A percentile compares a stretch with the other conserved stretches of the same genome.
These are phyloP conservation scores for Dicyrtomina minuta DNA, from an alignment of 2,888 invertebrate genomes.

Conservation along the genomic window DNA sequence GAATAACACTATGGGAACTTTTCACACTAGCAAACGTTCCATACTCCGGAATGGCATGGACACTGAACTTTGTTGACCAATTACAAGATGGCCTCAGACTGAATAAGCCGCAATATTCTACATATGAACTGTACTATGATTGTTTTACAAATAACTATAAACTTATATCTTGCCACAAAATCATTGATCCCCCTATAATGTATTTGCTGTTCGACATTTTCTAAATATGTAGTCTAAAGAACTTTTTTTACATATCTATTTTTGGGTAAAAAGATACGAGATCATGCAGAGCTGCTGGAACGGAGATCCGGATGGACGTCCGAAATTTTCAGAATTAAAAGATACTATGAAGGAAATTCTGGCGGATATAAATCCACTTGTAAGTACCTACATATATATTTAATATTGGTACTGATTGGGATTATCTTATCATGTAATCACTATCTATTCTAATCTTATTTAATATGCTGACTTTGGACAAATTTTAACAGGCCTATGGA, in stretches of 20 bases:
- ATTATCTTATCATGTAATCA: too few relatives aligned
- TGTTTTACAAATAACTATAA: neutral
- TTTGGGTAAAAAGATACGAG: conserved; percentile 13
- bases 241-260: neutral
- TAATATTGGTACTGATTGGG: too few relatives aligned
- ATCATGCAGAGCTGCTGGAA: conserved; percentile 26
- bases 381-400: conserved; percentile 12
- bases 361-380: neutral
- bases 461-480: too few relatives aligned
- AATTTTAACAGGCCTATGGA: too few relatives aligned
- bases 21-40: conserved; percentile 19
- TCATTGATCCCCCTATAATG: neutral
- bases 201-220: neutral
- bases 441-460: too few relatives aligned
- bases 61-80: conserved; percentile 4
- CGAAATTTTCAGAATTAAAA: conserved; percentile 15
- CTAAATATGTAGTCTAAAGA: neutral
- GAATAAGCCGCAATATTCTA: conserved; percentile 5
- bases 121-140: conserved; percentile 19
- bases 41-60: conserved; percentile 20
- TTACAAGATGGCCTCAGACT: conserved; percentile 5
- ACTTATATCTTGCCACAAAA: neutral
- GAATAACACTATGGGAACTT: conserved; percentile 29
- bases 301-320: conserved; percentile 13
- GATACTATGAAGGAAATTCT: neutral